Conservation (phyloP, 2,113 vertebrate genomes). For the Chlamydotis undulata region DNA sequence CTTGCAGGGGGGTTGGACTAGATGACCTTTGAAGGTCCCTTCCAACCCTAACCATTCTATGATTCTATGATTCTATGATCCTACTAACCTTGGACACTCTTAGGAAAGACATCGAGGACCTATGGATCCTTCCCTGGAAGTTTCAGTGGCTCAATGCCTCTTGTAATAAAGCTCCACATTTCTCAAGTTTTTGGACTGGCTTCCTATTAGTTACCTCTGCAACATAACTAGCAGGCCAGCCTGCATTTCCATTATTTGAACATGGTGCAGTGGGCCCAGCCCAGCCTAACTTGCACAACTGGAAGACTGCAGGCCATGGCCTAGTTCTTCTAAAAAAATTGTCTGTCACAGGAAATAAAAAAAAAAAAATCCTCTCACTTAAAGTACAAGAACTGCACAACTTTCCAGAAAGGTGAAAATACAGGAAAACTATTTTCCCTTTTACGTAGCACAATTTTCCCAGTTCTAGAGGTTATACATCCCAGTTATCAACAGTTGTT, state of each 20-base stretch:
- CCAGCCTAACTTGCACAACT: background rate
- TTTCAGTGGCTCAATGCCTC: background rate
- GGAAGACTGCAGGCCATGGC: background rate
- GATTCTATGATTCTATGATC: background rate
- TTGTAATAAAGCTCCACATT: background rate
- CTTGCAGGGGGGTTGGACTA: too few species aligned
- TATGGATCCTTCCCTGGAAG: background rate
- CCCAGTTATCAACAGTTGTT: conserved; percentile 4
- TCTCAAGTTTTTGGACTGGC: background rate
- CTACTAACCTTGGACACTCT: background rate
- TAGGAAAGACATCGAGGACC: background rate
- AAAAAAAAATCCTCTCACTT: background rate
- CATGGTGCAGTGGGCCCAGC: background rate
- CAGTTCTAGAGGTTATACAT: background rate
- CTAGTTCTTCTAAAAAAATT: background rate
- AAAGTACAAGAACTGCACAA: background rate
- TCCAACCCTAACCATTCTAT: too few species aligned
- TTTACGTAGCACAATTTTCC: background rate
- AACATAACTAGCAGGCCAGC: background rate
- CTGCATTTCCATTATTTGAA: background rate
- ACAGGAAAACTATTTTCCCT: background rate
- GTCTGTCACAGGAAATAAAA: background rate
- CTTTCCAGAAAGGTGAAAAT: background rate
- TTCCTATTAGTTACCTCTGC: background rate
- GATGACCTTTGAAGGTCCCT: too few species aligned